Conservation (phyloP, 2,888 invertebrate genomes). For the Chouioia cunea region DNA sequence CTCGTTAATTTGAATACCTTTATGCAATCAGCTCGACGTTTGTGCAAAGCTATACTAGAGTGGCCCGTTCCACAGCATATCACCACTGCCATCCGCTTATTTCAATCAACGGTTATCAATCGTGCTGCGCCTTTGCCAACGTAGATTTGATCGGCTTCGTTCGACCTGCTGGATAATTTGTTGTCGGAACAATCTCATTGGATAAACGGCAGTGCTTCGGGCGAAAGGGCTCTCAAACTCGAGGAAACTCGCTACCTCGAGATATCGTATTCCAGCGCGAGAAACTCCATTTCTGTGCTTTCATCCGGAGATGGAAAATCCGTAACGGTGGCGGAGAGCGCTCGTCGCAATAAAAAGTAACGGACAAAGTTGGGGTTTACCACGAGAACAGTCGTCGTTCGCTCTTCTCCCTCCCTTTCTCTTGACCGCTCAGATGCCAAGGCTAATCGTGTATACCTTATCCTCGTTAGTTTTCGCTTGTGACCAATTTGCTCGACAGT, state of each 20-base stretch:
- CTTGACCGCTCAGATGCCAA: conserved; percentile 10
- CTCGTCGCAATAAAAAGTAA: conserved; percentile 42
- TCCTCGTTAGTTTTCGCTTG: background rate
- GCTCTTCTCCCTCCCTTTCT: background rate
- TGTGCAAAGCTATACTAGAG: background rate
- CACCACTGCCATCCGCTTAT: too few relatives aligned
- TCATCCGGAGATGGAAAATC: conserved; percentile 38
- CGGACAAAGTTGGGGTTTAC: conserved; percentile 33
- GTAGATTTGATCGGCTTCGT: too few relatives aligned
- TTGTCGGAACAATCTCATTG: too few relatives aligned
- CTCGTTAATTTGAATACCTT: too few relatives aligned
- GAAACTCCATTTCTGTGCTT: conserved; percentile 31
- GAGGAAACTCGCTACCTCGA: too few relatives aligned
- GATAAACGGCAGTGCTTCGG: background rate
- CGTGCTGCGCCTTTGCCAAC: too few relatives aligned
- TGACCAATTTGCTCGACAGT: too few relatives aligned
- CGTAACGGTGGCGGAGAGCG: conserved; percentile 28
- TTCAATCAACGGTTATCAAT: too few relatives aligned
- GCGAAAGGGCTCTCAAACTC: conserved; percentile 15
- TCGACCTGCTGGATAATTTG: too few relatives aligned
- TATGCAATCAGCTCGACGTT: background rate
- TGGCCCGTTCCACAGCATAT: background rate
- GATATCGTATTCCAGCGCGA: too few relatives aligned
- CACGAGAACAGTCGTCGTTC: background rate
- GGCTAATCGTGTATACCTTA: background rate